Evolutionary conservation across 2,888 invertebrate genomes (phyloP), one percentile per base, ranked within the genome.

Genomic region (Maniola hyperantus): DNA sequence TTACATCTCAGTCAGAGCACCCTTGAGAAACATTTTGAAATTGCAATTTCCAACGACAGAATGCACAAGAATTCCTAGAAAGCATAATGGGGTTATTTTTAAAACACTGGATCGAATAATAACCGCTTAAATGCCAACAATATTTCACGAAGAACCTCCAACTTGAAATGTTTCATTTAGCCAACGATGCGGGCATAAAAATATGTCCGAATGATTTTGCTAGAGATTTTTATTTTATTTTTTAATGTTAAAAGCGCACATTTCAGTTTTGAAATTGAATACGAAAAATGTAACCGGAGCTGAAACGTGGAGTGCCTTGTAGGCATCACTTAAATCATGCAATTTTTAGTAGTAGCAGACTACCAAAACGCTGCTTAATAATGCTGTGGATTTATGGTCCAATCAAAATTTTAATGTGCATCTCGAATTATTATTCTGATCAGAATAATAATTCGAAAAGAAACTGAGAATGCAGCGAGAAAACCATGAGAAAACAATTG

Each of bases 11-110:
- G 8, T 15, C 20, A 42, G 42, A 26, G 13, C 20, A 13, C 11
- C 39, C 55, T 57, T 11, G 6, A 20, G 55, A 57, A 57, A 57
- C 39, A 57, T 57, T 57, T 8, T 36, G 36, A 33, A 36, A 64
- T 54, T n/a, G 51, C 42, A 53, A 53, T n/a, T 50, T 62, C 39
- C 39, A 63, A 42, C 36, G 39, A 46, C 34, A 60, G 55, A 67
- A 69, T 67, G 61, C 18, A 57, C 51, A 44, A 34, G 55, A 46
- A 65, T 67, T 67, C 42, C 53, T 54, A 54, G 58, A 42, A 60
- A 64, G 44, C 42, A 61, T 33, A 63, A 54, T 65, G 50, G 20
- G 20, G 36, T 42, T 59, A 65, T 62, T 68, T 63, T 65, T 59
- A 53, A 59, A 59, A 50, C 58, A 39, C 18, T 42, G 44, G 44